Evolutionary conservation across 2,113 vertebrate genomes (phyloP).

Genomic region (Dissostichus mawsoni): DNA sequence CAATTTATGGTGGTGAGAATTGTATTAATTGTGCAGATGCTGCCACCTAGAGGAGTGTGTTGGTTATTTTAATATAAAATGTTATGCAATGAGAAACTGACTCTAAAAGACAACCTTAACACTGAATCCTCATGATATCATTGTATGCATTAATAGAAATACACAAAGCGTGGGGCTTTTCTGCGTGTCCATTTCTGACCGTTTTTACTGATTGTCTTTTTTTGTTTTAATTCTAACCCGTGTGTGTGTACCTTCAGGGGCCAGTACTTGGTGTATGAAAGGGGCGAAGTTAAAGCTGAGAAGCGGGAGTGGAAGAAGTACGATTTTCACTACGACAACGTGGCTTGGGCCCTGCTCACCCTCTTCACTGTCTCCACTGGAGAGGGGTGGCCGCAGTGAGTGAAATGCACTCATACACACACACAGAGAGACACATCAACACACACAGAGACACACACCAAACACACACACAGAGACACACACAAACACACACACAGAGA

Average conservation of each 20-base stretch:
- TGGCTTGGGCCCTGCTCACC: conserved; percentile 95
- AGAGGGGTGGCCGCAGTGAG: conserved; percentile 96
- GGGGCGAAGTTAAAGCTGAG: conserved; percentile 91
- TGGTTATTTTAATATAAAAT: background rate
- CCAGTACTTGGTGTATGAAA: conserved; percentile 93
- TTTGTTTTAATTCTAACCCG: background rate
- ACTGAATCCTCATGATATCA: too few relatives aligned
- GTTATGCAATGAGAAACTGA: background rate
- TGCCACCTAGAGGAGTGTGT: conserved; percentile 44
- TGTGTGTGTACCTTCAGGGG: conserved; percentile 82
- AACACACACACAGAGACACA: background rate
- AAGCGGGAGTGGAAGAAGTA: conserved; percentile 95
- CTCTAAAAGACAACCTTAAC: background rate
- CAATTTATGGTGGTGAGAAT: background rate
- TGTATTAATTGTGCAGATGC: conserved; percentile 1
- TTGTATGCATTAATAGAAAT: too few relatives aligned
- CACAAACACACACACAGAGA: too few relatives aligned
- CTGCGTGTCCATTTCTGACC: background rate
- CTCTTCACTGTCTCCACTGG: conserved; percentile 98
- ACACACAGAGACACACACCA: background rate
- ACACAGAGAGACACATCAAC: conserved; percentile 3
- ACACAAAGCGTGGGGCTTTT: background rate
- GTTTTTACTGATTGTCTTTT: background rate
- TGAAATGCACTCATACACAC: conserved; percentile 29
- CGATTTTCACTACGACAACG: conserved; percentile 97